A percentile compares a stretch with the other conserved stretches of the same genome.
These are phyloP conservation scores for Clarias pachynema DNA, from an alignment of 2,797 vertebrate genomes.

Conservation along the genomic window DNA sequence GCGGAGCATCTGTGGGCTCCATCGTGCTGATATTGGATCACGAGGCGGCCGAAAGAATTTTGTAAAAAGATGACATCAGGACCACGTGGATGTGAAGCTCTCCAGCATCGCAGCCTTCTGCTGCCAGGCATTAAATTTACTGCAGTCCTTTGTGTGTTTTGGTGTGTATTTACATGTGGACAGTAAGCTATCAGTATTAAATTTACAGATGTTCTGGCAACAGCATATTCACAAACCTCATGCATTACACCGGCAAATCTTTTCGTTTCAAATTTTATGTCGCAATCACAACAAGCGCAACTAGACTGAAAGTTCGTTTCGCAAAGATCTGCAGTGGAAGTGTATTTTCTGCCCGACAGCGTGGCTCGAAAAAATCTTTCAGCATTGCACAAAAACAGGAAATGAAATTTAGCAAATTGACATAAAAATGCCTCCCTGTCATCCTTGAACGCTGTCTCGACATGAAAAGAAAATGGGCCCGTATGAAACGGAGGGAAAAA, in stretches of 20 bases:
- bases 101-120: conserved; percentile 38
- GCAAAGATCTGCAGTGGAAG: background rate
- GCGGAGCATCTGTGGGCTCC: conserved; percentile 72
- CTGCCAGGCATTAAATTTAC: conserved; percentile 41
- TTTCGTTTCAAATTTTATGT: background rate
- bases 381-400: conserved; percentile 51
- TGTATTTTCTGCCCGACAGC: background rate
- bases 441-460: conserved; percentile 31
- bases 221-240: background rate
- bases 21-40: conserved; percentile 56
- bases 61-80: conserved; percentile 67
- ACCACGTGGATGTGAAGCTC: conserved; percentile 57
- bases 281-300: background rate
- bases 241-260: background rate
- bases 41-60: conserved; percentile 64
- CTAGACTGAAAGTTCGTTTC: background rate
- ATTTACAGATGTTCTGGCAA: conserved; percentile 13
- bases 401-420: conserved; percentile 53
- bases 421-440: conserved; percentile 43
- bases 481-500: conserved; percentile 15
- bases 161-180: conserved; percentile 22
- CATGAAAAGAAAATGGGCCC: conserved; percentile 47
- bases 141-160: conserved; percentile 48
- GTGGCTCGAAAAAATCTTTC: background rate
- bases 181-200: conserved; percentile 2